Evolutionary conservation across 2,888 invertebrate genomes (phyloP), one percentile per base, ranked within the genome.

Genomic region (Polyommatus icarus): DNA sequence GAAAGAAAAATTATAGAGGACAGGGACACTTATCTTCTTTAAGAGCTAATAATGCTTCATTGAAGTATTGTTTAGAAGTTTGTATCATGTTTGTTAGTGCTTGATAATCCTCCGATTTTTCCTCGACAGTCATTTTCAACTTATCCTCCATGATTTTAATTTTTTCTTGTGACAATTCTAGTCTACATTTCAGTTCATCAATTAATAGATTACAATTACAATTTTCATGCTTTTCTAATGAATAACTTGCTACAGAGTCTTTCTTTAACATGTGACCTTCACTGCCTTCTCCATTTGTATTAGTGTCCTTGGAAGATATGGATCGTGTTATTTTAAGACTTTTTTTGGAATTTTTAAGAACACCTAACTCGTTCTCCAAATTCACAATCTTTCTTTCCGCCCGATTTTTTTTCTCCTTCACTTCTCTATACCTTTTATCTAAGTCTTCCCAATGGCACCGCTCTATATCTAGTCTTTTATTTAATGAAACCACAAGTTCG

Each of bases 161-260:
- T 83, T 95, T 96, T 87, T 96, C 96, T 83, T 96, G 95, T 0
- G 96, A 94, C 78, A 96, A 87, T 84, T 96, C 96, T 77, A 96
- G 85, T 83, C 90, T 94, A 81, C 86, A 93, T 84, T 88, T 91
- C 12, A 94, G 83, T 78, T 91, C 92, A 46, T 93, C 93, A 84
- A 67, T 15, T 29, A 67, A 15, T 67, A 32, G 2, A 67, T 29
- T 29, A 32, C 67, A 67, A 15, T 67, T 15, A 67, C 67, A 67
- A 67, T 67, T 67, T 67, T 29, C 67, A 24, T 29, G 32, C 8
- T 29, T 20, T 12, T 32, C 61, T 61, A 61, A 24, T 24, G 61
- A 29, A 15, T 67, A 29, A 6, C 67, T 67, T 67, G 67, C 29
- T 32, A 15, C 89, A 2, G 91, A 89, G 36, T 84, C 85, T 78